Evolutionary conservation across 2,888 invertebrate genomes (phyloP).

Genomic region (Conops quadrifasciatus): DNA sequence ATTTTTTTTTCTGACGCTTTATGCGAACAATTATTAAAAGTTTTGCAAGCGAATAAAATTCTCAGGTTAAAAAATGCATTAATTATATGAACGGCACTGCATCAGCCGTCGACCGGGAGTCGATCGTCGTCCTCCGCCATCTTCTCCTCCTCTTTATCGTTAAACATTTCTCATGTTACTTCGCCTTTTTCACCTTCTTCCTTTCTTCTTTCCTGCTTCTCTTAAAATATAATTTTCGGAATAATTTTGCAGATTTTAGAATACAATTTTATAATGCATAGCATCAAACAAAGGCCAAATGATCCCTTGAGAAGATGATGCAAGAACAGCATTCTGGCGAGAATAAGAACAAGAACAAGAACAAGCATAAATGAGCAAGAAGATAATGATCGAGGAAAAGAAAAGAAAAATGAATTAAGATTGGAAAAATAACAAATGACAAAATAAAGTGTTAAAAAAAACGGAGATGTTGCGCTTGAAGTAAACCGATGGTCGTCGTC

Average conservation of each 20-base stretch:
- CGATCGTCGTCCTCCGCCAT: not conserved
- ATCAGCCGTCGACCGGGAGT: not conserved
- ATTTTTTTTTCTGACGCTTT: not conserved
- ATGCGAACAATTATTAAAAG: not conserved
- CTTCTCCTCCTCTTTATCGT: not conserved
- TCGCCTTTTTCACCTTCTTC: not conserved
- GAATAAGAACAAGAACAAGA: conserved; percentile 27
- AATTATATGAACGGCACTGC: conserved; percentile 28
- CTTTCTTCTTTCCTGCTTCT: not conserved
- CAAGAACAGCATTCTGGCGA: conserved; percentile 55
- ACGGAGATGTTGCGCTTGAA: conserved; percentile 7
- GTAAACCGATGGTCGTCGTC: conserved; percentile 33
- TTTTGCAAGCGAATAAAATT: conserved; percentile 16
- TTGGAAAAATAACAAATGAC: conserved; percentile 32
- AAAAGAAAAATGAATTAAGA: conserved; percentile 36
- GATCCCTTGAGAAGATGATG: conserved; percentile 62
- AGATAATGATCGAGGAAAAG: conserved; percentile 28
- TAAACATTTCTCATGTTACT: not conserved
- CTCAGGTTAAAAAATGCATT: conserved; percentile 35
- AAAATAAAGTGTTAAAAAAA: conserved; percentile 45
- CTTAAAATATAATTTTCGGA: conserved; percentile 52
- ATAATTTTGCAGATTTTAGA: conserved; percentile 57
- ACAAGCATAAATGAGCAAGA: conserved; percentile 28
- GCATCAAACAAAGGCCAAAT: conserved; percentile 60
- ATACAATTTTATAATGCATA: conserved; percentile 59